A percentile compares a stretch with the other conserved stretches of the same genome.
These are phyloP conservation scores for Ceyx margarethae DNA, from an alignment of 2,113 vertebrate species.

Conservation along the genomic window DNA sequence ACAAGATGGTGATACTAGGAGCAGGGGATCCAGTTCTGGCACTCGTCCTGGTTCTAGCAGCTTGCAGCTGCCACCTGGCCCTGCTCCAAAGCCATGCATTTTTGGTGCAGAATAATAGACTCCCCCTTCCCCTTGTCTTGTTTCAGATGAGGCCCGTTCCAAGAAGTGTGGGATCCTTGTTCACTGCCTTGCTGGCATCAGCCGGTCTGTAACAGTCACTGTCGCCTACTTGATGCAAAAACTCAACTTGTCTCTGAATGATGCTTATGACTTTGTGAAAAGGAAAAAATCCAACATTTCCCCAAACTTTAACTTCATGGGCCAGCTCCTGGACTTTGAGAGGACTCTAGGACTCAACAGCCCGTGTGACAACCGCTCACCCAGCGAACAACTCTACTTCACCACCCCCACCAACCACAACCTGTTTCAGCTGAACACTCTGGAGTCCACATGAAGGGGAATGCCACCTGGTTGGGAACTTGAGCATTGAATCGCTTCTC, in stretches of 20 bases:
- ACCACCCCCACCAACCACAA: slow-evolving; percentile 97
- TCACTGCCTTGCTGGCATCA: slow-evolving; percentile 97
- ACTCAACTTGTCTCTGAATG: slow-evolving; percentile 97
- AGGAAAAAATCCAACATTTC: slow-evolving; percentile 99
- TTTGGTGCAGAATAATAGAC: slow-evolving; percentile 45
- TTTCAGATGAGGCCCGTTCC: slow-evolving; percentile 95
- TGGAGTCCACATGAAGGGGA: slow-evolving; percentile 93
- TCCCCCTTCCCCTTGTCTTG: slow-evolving; percentile 46
- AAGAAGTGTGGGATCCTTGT: slow-evolving; percentile 98
- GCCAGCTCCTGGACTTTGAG: slow-evolving; percentile 98
- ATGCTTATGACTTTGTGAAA: slow-evolving; percentile 98
- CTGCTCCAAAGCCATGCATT: not conserved
- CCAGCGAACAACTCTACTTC: slow-evolving; percentile 93
- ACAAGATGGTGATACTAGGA: not conserved
- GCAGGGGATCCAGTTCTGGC: slow-evolving; percentile 4
- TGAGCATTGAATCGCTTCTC: slow-evolving; percentile 62
- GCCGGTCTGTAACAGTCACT: slow-evolving; percentile 96
- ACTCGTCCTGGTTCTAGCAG: not conserved
- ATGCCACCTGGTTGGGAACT: slow-evolving; percentile 16
- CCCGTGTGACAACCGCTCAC: slow-evolving; percentile 90
- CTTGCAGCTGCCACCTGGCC: slow-evolving; percentile 24
- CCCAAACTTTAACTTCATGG: slow-evolving; percentile 99
- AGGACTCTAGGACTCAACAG: slow-evolving; percentile 96
- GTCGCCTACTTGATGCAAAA: slow-evolving; percentile 99
- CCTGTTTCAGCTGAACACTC: slow-evolving; percentile 93